Conservation (phyloP, 2,888 invertebrate genomes). For the Coleophora deauratella region DNA sequence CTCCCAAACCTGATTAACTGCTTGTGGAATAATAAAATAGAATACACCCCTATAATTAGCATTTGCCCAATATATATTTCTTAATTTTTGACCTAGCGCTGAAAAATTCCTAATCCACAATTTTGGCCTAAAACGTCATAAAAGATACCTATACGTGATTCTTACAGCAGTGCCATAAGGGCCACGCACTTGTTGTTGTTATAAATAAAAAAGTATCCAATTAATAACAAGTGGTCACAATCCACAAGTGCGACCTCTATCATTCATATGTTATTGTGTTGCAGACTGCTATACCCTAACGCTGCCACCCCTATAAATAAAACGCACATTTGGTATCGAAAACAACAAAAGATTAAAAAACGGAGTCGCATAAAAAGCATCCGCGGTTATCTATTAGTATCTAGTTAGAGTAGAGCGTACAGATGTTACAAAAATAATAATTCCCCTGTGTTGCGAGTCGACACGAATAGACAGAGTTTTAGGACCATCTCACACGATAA, state of each 20-base stretch:
- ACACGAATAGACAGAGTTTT: slow-evolving; percentile 19
- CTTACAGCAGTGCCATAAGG: slow-evolving; percentile 14
- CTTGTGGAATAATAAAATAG: slow-evolving; percentile 31
- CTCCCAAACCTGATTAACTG: slow-evolving; percentile 44
- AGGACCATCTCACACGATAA: too few species aligned
- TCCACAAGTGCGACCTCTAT: slow-evolving; percentile 56
- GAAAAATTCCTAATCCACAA: too few species aligned
- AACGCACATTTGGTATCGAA: slow-evolving; percentile 62
- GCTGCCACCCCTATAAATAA: slow-evolving; percentile 56
- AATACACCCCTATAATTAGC: slow-evolving; percentile 17
- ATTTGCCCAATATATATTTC: slow-evolving; percentile 12
- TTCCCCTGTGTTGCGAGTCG: slow-evolving; percentile 30
- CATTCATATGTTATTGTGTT: slow-evolving; percentile 46
- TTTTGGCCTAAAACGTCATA: too few species aligned
- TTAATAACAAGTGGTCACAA: slow-evolving; percentile 54
- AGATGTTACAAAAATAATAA: slow-evolving; percentile 69
- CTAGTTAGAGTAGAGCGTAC: slow-evolving; percentile 66
- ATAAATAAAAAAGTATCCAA: slow-evolving; percentile 48
- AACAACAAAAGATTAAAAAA: slow-evolving; percentile 64
- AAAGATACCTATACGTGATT: too few species aligned
- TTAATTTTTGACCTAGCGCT: slow-evolving; percentile 10
- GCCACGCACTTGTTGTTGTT: slow-evolving; percentile 39
- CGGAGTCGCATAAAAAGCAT: slow-evolving; percentile 64
- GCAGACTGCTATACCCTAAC: slow-evolving; percentile 31
- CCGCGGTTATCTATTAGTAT: slow-evolving; percentile 73